Evolutionary conservation across 2,113 vertebrate genomes (phyloP).

Genomic region (Himantopus leucocephalus): DNA sequence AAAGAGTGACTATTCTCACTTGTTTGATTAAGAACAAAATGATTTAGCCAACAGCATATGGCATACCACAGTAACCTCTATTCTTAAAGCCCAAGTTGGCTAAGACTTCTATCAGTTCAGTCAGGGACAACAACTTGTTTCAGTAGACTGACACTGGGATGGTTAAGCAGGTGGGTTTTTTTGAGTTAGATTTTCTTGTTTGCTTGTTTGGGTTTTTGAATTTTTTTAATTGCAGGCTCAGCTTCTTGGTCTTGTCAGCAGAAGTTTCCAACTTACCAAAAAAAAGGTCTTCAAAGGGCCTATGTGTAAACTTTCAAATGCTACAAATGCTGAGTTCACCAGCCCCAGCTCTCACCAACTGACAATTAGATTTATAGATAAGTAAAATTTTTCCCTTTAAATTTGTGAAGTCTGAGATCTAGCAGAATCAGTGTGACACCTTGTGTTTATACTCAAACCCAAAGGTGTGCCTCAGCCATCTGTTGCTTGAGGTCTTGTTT

Average conservation of each 20-base stretch:
- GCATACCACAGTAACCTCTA: not conserved
- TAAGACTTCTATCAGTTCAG: not conserved
- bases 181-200: not conserved
- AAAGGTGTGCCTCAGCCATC: not conserved
- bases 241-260: not conserved
- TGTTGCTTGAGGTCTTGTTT: not conserved
- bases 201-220: not conserved
- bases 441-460: not conserved
- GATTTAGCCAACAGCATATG: not conserved
- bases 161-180: not conserved
- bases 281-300: not conserved
- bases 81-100: not conserved
- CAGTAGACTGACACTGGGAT: not conserved
- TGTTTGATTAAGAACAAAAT: not conserved
- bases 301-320: not conserved
- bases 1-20: not conserved
- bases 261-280: not conserved
- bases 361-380: not conserved
- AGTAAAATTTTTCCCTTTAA: not conserved
- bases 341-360: not conserved
- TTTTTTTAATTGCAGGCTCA: not conserved
- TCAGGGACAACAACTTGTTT: not conserved
- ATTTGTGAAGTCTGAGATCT: not conserved
- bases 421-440: not conserved
- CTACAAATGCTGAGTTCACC: not conserved